Base-by-base conservation (phyloP, 1,140 invertebrate genomes). In the Leucophenga varia region DNA sequence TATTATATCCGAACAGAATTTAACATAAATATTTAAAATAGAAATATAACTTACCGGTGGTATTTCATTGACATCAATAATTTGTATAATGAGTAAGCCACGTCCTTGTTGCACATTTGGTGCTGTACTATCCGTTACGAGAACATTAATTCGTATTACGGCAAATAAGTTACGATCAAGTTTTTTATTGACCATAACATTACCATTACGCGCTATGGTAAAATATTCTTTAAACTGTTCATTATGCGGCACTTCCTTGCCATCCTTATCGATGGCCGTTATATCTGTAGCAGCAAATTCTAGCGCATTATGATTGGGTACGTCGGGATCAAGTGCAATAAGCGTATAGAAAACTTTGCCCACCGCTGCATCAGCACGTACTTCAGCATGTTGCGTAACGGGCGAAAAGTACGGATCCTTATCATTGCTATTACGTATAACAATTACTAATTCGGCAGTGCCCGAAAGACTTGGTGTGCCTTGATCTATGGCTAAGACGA, bases 321-420 rank as follows among this genome's bases (percentile, higher is more conserved):
- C 86, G 76, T 95, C 93, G 0, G 89, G 89, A 79, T 95, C 93
- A 20, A 83, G 77, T 1, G 91, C 91, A 37, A 83, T 79, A 13
- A 95, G 64, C 2, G 80, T 84, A 36, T 91, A 82, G 9, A 96
- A 83, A 22, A 86, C 72, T 4, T 83, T 86, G 2, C 88, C 90
- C 1, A 87, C 74, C 1, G 82, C 75, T 1, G 86, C 88, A 74
- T 93, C 89, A 67, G 90, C 89, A 2, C 87, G 85, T 69, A 92
- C 88, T 67, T 91, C 86, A 1, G 89, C 87, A 55, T 89, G 80
- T 71, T 94, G 91, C 2, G 85, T 86, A 30, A 82, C 74, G 0
- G 93, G 93, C 2, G 81, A 83, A 68, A 97, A 95, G 61, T 86
- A 86, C 1, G 94, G 94, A 50, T 85, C 80, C 72, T 94, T 95